Percentiles rank a stretch among this genome's conserved stretches.
Conservation (phyloP, 2,113 vertebrate species). For the Tachycineta bicolor region DNA sequence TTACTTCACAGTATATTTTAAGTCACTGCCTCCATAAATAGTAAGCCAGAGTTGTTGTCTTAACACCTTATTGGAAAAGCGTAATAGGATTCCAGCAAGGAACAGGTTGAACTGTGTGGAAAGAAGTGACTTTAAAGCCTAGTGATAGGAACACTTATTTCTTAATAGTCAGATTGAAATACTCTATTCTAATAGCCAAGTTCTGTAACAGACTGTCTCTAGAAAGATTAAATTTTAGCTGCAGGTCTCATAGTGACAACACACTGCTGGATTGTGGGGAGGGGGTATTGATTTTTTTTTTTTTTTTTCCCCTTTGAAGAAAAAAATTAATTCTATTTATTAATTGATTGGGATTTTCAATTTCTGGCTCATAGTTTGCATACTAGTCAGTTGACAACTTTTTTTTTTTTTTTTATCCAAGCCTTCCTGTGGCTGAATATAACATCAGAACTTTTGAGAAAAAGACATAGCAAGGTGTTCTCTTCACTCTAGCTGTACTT, state of each 20-base stretch:
- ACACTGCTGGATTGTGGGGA: not conserved
- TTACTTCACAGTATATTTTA: conserved; percentile 51
- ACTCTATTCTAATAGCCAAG: not conserved
- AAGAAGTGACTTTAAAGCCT: not conserved
- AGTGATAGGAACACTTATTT: not conserved
- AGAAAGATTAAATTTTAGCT: not conserved
- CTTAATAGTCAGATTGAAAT: not conserved
- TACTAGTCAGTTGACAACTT: not conserved
- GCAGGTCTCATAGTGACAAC: not conserved
- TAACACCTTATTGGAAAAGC: conserved; percentile 59
- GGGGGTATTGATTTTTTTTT: not conserved
- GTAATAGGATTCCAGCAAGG: conserved; percentile 40
- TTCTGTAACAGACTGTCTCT: not conserved
- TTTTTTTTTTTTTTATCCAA: not conserved
- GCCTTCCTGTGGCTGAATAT: not conserved
- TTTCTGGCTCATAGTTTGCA: not conserved
- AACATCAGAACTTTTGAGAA: not conserved
- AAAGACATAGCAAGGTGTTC: not conserved
- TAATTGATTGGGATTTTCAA: not conserved
- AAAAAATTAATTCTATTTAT: not conserved
- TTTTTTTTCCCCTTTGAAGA: not conserved
- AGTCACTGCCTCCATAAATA: conserved; percentile 47
- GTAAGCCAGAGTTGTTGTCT: not conserved
- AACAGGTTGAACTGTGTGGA: conserved; percentile 30
- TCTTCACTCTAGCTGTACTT: not conserved